Conservation (phyloP, 2,113 vertebrate genomes). For the Stegastes partitus region DNA sequence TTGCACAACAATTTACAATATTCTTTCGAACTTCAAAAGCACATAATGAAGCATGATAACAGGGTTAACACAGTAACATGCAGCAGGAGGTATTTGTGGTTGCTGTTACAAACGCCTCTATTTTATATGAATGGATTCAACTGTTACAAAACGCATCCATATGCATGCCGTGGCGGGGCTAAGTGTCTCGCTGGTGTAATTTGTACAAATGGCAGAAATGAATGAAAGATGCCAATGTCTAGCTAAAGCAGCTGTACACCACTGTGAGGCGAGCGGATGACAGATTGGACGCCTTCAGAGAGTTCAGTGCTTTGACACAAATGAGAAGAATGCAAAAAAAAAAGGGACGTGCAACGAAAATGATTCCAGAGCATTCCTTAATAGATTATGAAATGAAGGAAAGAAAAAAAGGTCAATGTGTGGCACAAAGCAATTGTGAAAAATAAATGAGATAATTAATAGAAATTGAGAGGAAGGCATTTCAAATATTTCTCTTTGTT, state of each 20-base stretch:
- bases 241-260: constrained; percentile 24
- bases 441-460: constrained; percentile 67
- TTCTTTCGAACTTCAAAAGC: no score
- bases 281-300: constrained; percentile 53
- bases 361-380: constrained; percentile 60
- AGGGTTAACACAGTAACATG: no score
- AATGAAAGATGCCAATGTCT: constrained; percentile 25
- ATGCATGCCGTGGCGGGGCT: not conserved
- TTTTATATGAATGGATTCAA: no score
- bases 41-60: no score
- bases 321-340: constrained; percentile 68
- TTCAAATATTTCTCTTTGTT: constrained; percentile 57
- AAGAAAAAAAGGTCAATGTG: constrained; percentile 61
- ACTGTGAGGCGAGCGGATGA: constrained; percentile 25
- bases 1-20: no score
- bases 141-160: not conserved
- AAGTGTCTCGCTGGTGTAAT: constrained; percentile 1
- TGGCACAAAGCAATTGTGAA: constrained; percentile 60
- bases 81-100: no score
- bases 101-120: no score
- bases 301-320: constrained; percentile 59
- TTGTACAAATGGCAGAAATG: constrained; percentile 38
- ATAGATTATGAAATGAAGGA: constrained; percentile 65
- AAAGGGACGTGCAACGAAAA: constrained; percentile 59
- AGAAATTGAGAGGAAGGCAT: constrained; percentile 40